Base-by-base conservation (phyloP, 2,113 vertebrate genomes). In the Leucopsar rothschildi region DNA sequence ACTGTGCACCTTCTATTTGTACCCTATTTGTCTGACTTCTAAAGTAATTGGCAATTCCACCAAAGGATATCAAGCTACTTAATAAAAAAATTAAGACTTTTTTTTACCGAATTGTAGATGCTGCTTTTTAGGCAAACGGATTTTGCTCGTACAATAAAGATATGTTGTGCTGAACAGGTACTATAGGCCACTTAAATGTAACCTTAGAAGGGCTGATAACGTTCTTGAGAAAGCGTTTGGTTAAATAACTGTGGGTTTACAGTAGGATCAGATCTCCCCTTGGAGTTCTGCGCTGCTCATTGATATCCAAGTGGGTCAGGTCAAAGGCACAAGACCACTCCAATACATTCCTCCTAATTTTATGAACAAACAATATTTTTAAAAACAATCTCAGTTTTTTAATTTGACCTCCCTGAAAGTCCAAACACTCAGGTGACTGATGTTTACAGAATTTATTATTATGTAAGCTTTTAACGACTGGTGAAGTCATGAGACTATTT, bases 121-220 rank as follows among this genome's bases (percentile, higher is more conserved):
- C 96, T 97, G 97, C 94, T 97, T 97, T 97, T 96, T 94, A 96
- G 94, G 96, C 95, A 96, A 78, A 97, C 96, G 28, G 87, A 97
- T 98, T 98, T 98, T 98, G 96, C 96, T 98, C 69, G 96, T 97
- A 96, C 97, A 97, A 98, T 95, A 98, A 98, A 98, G 97, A 97
- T 98, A 98, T 98, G 97, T 98, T 98, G 97, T 97, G 87, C 96
- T 98, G 97, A 97, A 95, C 94, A 96, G 97, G 96, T 97, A 95
- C 96, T 93, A 95, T 96, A 98, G 97, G 97, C 97, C 96, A 96
- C 70, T 90, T 90, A 94, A 73, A 91, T 65, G 39, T 68, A 72
- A 94, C 50, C 42, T 90, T 86, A 85, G 86, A n/a, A 91, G 88
- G 82, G 60, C 56, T 94, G 83, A 86, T 69, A 71, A 82, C 0